phyloP scores from a whole-genome alignment of 2,113 vertebrate species.

The Chunga burmeisteri region DNA sequence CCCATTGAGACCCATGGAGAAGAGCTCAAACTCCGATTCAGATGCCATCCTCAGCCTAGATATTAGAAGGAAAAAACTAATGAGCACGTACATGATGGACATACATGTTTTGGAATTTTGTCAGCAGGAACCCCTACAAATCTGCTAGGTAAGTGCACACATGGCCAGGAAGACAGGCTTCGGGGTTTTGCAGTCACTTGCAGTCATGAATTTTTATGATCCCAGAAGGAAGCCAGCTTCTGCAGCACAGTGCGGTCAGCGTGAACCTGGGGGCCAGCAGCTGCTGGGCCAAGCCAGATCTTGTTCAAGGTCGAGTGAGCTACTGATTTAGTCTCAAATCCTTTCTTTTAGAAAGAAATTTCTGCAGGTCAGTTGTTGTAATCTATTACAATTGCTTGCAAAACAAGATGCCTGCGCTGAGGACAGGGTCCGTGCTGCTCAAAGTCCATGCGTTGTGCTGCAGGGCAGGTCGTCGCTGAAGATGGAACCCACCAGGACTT shows the following conservation, averaged over 20 bases:
- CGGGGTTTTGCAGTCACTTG: not conserved
- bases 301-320: not conserved
- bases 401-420: rapidly evolving
- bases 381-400: not conserved
- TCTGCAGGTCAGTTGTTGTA: rapidly evolving
- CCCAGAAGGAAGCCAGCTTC: not conserved
- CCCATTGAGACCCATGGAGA: not conserved
- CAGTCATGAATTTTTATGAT: not conserved
- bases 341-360: not conserved
- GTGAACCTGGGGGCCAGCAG: not conserved
- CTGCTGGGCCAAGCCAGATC: not conserved
- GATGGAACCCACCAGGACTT: not conserved
- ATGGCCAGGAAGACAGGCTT: not conserved
- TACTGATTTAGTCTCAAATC: not conserved
- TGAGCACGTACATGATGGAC: too few species aligned
- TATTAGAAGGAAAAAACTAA: too few species aligned
- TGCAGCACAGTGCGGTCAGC: rapidly evolving
- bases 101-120: not conserved
- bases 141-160: rapidly evolving
- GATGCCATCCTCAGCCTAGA: not conserved
- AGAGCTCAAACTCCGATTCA: not conserved
- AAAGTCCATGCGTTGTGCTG: rapidly evolving
- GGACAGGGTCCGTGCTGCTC: not conserved
- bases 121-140: not conserved
- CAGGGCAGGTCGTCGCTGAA: not conserved